A percentile compares a stretch with the other conserved stretches of the same genome.
phyloP scores from a whole-genome alignment of 2,888 invertebrate species.

The Prosapia bicincta region DNA sequence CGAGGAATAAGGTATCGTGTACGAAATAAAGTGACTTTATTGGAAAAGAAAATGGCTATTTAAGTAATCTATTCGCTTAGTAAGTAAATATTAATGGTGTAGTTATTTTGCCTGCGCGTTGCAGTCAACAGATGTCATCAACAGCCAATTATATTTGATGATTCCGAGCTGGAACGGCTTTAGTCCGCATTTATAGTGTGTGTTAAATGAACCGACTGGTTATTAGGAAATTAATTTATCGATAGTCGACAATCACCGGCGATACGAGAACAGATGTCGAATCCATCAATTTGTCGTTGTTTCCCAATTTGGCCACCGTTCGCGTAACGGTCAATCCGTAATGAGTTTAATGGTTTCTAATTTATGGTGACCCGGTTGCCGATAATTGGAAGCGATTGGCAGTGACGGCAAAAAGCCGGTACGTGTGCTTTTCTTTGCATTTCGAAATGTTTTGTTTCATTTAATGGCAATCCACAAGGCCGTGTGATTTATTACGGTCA shows the following conservation, averaged over 20 bases:
- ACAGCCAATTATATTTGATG: not conserved
- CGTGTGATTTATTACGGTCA: too few species aligned
- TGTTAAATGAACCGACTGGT: not conserved
- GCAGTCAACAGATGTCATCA: not conserved
- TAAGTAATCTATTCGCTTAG: too few species aligned
- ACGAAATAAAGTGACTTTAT: too few species aligned
- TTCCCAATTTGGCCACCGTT: not conserved
- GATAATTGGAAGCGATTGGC: too few species aligned
- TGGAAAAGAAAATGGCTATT: too few species aligned
- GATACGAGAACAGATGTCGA: not conserved
- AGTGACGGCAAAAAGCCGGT: too few species aligned
- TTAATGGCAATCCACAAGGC: too few species aligned
- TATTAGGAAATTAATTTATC: not conserved
- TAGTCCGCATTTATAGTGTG: not conserved
- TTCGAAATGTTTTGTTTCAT: too few species aligned
- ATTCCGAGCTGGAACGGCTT: not conserved
- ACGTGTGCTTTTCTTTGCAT: too few species aligned
- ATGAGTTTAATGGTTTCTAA: not conserved
- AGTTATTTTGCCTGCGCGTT: too few species aligned
- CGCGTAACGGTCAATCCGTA: not conserved
- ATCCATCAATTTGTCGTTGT: constrained; percentile 2
- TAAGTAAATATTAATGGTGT: too few species aligned
- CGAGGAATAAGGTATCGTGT: too few species aligned
- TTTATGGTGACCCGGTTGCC: not conserved
- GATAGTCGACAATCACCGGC: not conserved